Evolutionary conservation across 2,797 vertebrate species (phyloP).

Genomic region (Lateolabrax maculatus): DNA sequence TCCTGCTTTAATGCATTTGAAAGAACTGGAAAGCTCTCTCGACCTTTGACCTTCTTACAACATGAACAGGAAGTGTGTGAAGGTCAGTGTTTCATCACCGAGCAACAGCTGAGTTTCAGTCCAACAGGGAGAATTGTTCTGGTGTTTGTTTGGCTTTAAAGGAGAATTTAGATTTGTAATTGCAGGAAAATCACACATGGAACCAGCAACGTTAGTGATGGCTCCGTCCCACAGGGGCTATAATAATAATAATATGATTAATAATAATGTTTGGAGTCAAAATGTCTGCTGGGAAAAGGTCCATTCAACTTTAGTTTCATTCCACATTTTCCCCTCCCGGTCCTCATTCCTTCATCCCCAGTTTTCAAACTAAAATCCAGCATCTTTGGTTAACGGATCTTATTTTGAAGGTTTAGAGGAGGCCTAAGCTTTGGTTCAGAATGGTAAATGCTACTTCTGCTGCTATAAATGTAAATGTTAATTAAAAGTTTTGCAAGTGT

Average conservation of each 20-base stretch:
- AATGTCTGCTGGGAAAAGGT: no score
- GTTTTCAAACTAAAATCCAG: background rate
- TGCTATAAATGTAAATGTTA: background rate
- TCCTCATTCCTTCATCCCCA: background rate
- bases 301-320: background rate
- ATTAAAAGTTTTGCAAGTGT: background rate
- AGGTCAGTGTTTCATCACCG: background rate
- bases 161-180: no score
- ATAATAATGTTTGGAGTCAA: background rate
- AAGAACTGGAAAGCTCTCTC: background rate
- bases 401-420: background rate
- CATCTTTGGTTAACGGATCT: background rate
- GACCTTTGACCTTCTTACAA: conserved; percentile 41
- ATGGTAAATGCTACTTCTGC: background rate
- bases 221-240: no score
- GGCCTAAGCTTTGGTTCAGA: background rate
- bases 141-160: background rate
- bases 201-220: no score
- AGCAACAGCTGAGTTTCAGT: conserved; percentile 34
- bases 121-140: background rate
- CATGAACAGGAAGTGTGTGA: conserved; percentile 33
- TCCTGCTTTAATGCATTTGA: background rate
- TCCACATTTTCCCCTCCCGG: no score
- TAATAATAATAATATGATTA: no score
- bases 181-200: no score